Percentiles rank a stretch among this genome's conserved stretches.
Conservation (phyloP, 1,140 invertebrate species). For the Monomorium pharaonis region DNA sequence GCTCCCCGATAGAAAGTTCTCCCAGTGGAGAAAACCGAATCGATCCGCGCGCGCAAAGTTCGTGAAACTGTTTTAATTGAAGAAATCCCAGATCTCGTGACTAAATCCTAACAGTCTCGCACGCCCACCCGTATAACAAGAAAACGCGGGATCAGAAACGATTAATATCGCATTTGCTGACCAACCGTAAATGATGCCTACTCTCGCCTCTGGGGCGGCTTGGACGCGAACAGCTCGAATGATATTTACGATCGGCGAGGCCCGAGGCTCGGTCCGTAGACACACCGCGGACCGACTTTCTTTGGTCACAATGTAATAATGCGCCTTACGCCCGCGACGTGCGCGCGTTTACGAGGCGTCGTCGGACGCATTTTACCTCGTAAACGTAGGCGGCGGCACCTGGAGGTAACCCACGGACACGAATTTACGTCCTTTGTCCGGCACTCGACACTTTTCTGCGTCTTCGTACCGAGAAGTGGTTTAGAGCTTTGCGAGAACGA, state of each 20-base stretch:
- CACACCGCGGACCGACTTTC: constrained; percentile 62
- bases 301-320: constrained; percentile 72
- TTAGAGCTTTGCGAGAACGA: constrained; percentile 46
- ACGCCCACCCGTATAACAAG: constrained; percentile 49
- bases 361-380: constrained; percentile 68
- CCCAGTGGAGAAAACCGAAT: not conserved
- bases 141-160: constrained; percentile 58
- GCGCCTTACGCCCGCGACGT: constrained; percentile 20
- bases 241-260: constrained; percentile 70
- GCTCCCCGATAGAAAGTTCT: constrained; percentile 18
- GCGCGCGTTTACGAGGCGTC: constrained; percentile 71
- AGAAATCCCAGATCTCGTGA: constrained; percentile 12
- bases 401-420: constrained; percentile 60
- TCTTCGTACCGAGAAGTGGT: constrained; percentile 38
- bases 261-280: constrained; percentile 55
- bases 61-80: constrained; percentile 34
- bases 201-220: constrained; percentile 57
- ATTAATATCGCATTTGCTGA: constrained; percentile 60
- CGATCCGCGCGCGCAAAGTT: not conserved
- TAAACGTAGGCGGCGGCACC: constrained; percentile 72
- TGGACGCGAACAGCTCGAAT: constrained; percentile 55
- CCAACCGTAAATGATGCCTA: constrained; percentile 56
- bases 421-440: constrained; percentile 76
- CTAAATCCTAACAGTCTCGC: not conserved
- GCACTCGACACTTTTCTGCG: constrained; percentile 69